Conservation (phyloP, 2,797 vertebrate species). For the Chloroceryle amazona region DNA sequence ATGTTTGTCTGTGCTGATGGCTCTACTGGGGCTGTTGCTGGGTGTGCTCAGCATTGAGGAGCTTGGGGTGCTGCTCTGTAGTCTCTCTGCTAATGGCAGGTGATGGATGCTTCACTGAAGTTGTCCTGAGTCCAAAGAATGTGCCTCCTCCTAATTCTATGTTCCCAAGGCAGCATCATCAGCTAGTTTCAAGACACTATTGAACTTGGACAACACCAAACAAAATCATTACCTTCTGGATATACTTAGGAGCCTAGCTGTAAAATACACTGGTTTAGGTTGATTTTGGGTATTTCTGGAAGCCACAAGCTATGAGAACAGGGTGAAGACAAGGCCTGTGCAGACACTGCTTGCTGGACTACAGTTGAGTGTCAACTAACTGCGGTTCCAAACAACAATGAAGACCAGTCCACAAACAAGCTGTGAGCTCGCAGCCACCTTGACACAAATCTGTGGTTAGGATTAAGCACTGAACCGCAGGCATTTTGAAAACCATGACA, state of each 20-base stretch:
- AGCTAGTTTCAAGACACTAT: background rate
- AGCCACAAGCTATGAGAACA: background rate
- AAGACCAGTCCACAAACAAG: background rate
- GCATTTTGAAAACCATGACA: background rate
- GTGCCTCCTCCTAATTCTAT: background rate
- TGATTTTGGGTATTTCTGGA: background rate
- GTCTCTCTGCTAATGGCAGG: background rate
- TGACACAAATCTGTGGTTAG: background rate
- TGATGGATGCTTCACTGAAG: background rate
- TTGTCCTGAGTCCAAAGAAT: background rate
- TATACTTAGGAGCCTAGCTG: background rate
- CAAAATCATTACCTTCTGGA: background rate
- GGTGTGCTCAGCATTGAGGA: background rate
- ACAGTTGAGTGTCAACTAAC: background rate
- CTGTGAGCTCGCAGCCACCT: background rate
- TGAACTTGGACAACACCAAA: background rate
- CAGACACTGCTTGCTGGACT: background rate
- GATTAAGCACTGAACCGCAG: background rate
- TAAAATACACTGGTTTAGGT: accelerated
- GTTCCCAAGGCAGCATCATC: background rate
- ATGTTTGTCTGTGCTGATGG: background rate
- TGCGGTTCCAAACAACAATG: background rate
- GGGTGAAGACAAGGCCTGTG: background rate
- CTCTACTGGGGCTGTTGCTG: background rate
- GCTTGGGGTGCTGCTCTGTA: background rate